These are phyloP conservation scores for Chrysaora quinquecirrha DNA, from an alignment of 30 jellyfish, hydroid and myxozoan genomes.

Conservation along the genomic window DNA sequence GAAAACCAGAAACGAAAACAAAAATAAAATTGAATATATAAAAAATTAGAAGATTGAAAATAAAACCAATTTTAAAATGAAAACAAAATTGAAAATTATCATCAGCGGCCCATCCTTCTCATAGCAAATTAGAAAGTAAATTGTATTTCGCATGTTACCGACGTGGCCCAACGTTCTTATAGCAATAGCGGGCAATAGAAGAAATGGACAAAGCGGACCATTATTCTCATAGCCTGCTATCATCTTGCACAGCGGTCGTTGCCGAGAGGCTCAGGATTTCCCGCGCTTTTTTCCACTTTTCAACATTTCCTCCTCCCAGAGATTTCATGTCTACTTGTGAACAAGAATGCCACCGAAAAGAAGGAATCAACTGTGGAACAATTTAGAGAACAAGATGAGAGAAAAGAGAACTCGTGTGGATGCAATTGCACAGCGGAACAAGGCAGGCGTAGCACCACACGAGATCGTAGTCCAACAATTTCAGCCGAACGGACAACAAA, in stretches of 20 bases:
- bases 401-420: not conserved
- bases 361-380: constrained; percentile 4
- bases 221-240: not conserved
- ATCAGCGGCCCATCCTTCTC: too few relatives aligned
- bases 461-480: constrained; percentile 3
- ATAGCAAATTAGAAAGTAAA: not conserved
- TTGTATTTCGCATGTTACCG: not conserved
- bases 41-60: too few relatives aligned
- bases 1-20: not conserved
- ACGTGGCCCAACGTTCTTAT: not conserved
- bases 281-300: not conserved
- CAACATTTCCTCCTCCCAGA: constrained; percentile 5
- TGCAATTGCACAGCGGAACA: not conserved
- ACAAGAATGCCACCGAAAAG: not conserved
- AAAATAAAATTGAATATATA: not conserved
- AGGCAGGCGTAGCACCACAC: constrained; percentile 3
- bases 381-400: constrained; percentile 4
- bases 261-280: constrained; percentile 3
- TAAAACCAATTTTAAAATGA: too few relatives aligned
- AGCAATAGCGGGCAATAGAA: constrained; percentile 1
- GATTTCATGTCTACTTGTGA: not conserved
- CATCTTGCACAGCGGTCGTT: constrained; percentile 3
- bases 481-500: constrained; percentile 1
- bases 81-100: too few relatives aligned
- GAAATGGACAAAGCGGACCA: constrained; percentile 5